Conservation (phyloP, 64 coral and sea anemone species). For the Catalaphyllia jardinei region DNA sequence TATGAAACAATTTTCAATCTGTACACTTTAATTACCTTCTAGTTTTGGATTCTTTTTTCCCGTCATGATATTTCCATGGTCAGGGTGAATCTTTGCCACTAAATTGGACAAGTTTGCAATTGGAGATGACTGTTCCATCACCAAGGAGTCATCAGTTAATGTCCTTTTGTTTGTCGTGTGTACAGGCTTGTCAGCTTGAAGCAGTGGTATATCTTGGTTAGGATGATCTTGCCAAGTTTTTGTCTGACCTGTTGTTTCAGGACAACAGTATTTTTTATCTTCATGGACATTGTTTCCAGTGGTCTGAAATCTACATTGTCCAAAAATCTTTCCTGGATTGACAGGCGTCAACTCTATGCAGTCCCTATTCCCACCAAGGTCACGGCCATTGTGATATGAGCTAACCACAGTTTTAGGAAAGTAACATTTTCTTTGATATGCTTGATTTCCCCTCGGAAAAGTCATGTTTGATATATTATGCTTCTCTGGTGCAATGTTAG, state of each 20-base stretch:
- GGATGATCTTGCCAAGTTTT: background rate
- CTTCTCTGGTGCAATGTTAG: background rate
- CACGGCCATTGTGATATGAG: background rate
- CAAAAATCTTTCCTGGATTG: constrained; percentile 36
- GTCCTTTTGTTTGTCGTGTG: background rate
- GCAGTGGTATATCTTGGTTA: background rate
- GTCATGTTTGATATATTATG: background rate
- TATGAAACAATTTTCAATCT: no score
- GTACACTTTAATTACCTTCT: background rate
- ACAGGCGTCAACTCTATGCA: constrained; percentile 4
- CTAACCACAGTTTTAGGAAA: background rate
- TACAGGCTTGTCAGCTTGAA: background rate
- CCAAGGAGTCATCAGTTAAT: background rate
- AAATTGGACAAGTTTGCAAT: constrained; percentile 66
- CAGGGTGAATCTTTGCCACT: constrained; percentile 59
- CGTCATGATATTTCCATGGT: constrained; percentile 34
- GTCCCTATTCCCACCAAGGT: background rate
- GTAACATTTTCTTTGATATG: background rate
- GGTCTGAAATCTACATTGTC: background rate
- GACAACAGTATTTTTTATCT: background rate
- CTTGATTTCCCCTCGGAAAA: background rate
- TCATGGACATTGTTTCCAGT: background rate
- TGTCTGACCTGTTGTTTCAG: background rate
- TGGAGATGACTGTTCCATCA: constrained; percentile 29
- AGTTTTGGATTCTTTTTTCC: constrained; percentile 9